Evolutionary conservation across 1,140 invertebrate genomes (phyloP).

Genomic region (Epicauta chinensis): DNA sequence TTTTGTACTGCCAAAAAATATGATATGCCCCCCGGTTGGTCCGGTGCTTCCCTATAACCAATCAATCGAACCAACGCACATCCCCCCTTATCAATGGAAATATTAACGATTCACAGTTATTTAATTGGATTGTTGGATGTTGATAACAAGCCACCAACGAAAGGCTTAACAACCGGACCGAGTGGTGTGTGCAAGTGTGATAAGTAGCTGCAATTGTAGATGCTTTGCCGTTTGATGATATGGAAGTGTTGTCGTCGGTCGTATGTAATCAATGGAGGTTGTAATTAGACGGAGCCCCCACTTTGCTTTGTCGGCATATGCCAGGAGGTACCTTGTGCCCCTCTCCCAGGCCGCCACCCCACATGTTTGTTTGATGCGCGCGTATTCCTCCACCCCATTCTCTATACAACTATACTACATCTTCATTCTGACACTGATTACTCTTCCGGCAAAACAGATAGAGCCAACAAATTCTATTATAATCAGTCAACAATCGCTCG

Average conservation of each 20-base stretch:
- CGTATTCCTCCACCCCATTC: slow-evolving; percentile 10
- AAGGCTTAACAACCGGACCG: no score
- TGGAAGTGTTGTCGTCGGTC: slow-evolving; percentile 5
- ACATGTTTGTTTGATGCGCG: slow-evolving; percentile 15
- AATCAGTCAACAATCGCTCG: no score
- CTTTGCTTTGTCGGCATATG: slow-evolving; percentile 24
- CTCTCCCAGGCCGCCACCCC: slow-evolving; percentile 11
- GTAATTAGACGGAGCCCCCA: slow-evolving; percentile 19
- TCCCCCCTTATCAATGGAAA: background rate
- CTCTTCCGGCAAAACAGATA: slow-evolving; percentile 14
- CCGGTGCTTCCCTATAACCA: background rate
- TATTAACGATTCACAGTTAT: no score
- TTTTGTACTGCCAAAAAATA: background rate
- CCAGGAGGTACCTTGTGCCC: slow-evolving; percentile 4
- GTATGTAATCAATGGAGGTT: slow-evolving; percentile 21
- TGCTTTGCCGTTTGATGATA: background rate
- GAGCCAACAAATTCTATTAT: no score
- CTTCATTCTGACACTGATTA: slow-evolving; percentile 24
- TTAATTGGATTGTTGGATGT: no score
- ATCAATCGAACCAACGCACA: background rate
- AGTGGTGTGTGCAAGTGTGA: background rate
- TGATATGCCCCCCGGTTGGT: background rate
- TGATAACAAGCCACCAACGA: no score
- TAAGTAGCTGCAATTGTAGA: slow-evolving; percentile 15
- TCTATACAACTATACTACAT: slow-evolving; percentile 1